Evolutionary conservation across 2,888 invertebrate species (phyloP).

Genomic region (Taphrorychus bicolor): DNA sequence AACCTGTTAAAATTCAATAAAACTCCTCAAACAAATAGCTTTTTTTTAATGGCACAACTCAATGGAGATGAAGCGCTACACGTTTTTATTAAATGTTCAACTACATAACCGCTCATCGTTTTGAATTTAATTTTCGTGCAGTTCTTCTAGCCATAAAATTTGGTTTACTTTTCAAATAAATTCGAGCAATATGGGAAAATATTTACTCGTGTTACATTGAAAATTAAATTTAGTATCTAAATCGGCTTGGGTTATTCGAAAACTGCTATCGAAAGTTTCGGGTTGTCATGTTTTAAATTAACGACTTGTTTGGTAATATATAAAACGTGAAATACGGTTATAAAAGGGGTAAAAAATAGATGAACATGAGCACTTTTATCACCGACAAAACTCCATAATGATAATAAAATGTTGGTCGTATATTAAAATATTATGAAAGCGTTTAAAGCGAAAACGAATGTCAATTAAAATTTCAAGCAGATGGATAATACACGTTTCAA

Average conservation of each 20-base stretch:
- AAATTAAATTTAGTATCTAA: background rate
- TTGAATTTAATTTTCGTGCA: background rate
- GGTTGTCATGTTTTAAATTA: background rate
- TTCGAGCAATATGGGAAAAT: background rate
- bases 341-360: background rate
- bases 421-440: background rate
- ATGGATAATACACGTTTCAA: too few relatives aligned
- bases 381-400: background rate
- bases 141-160: background rate
- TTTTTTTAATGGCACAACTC: background rate
- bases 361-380: background rate
- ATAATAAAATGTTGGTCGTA: background rate
- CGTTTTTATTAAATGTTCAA: background rate
- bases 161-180: background rate
- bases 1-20: constrained; percentile 4
- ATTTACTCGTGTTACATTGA: background rate
- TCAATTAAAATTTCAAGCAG: constrained; percentile 29
- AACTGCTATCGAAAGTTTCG: background rate
- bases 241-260: background rate
- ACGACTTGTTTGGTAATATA: background rate
- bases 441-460: background rate
- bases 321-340: too few relatives aligned
- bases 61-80: background rate
- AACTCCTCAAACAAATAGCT: constrained; percentile 1
- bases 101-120: background rate